Evolutionary conservation across 1,140 invertebrate species (phyloP), one percentile per base, ranked within the genome.

Genomic region (Cotesia typhae): DNA sequence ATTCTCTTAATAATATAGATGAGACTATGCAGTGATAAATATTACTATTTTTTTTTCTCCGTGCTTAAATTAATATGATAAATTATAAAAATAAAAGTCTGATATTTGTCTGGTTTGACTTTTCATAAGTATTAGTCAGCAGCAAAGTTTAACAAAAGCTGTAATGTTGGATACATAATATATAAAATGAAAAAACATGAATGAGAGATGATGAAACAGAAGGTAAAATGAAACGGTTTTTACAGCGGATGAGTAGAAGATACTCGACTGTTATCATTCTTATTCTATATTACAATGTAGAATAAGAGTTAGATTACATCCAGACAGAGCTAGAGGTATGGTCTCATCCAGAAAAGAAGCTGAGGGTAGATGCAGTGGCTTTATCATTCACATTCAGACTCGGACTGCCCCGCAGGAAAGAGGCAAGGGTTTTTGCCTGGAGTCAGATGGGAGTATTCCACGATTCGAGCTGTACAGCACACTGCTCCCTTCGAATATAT

Each of bases 401-500:
- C 5, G 12, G 64, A 28, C 64, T 52, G 35, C 28, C 28, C 28
- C 28, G 28, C 28, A 28, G 28, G 28, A 28, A 28, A 28, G 28
- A 28, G 28, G 28, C 28, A 28, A 28, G 41, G 7, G 41, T 47
- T 47, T 47, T 47, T 47, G 41, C 41, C 10, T 0, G 10, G 41
- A 9, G 41, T 10, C 6, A 47, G 41, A 47, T 28, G 28, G 28
- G 28, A 28, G 28, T 28, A 28, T 28, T 28, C 28, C 28, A 28
- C 28, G 28, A 28, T 28, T 28, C 28, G 28, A 28, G 28, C 28
- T 28, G 28, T 28, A 1, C 37, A 41, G 63, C 41, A 47, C 12
- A 12, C 61, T 28, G 28, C 28, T 28, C 28, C 28, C 28, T 28
- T 28, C 28, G 47, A 47, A 63, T 71, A 52, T 71, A 55, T 72